Evolutionary conservation across 2,113 vertebrate genomes (phyloP).

Genomic region (Tyrannus savana): DNA sequence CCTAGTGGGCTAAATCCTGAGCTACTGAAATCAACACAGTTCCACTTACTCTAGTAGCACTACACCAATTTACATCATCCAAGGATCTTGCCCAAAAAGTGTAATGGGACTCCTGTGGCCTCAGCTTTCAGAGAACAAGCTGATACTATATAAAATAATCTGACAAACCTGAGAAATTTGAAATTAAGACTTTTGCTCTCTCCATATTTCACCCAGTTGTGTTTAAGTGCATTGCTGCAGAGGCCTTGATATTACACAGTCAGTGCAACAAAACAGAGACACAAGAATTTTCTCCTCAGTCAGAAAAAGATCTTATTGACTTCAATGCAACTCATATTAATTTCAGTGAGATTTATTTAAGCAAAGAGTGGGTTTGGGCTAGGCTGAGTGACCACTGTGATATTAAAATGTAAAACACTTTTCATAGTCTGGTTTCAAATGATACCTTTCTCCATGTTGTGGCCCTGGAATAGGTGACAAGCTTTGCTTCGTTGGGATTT

Average conservation of each 20-base stretch:
- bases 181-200: slow-evolving; percentile 37
- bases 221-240: neutral
- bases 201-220: slow-evolving; percentile 39
- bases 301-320: neutral
- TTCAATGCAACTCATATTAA: neutral
- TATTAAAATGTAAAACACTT: neutral
- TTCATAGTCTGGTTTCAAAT: neutral
- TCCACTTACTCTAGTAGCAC: neutral
- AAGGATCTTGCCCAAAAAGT: neutral
- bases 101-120: slow-evolving; percentile 44
- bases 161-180: slow-evolving; percentile 34
- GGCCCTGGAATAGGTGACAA: neutral
- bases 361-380: neutral
- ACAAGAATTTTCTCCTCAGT: neutral
- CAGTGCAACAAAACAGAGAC: neutral
- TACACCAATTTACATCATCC: neutral
- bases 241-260: neutral
- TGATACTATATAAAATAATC: slow-evolving; percentile 22
- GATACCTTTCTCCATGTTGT: neutral
- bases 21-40: neutral
- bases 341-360: slow-evolving; percentile 1
- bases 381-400: neutral
- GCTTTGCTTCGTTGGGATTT: neutral
- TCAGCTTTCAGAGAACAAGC: slow-evolving; percentile 42
- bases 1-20: neutral